phyloP scores from a whole-genome alignment of 2,797 vertebrate genomes.

The Alosa sapidissima region DNA sequence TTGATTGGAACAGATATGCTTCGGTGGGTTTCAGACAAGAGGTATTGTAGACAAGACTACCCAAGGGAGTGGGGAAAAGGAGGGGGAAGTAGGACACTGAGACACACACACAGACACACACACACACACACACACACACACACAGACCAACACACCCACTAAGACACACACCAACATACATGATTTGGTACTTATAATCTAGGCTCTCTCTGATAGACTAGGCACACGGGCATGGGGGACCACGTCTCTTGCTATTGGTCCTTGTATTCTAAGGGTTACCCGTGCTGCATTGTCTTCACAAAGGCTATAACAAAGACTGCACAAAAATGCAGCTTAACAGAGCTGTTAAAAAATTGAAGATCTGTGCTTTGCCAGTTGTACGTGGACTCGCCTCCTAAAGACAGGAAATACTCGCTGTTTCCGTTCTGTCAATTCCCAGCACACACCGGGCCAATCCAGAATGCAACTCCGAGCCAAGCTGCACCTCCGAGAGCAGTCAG shows the following conservation, averaged over 20 bases:
- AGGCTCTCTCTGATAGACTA: background rate
- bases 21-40: slow-evolving; percentile 24
- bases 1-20: slow-evolving; percentile 26
- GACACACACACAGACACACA: background rate
- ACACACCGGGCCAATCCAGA: slow-evolving; percentile 43
- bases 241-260: background rate
- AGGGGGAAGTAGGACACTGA: slow-evolving; percentile 17
- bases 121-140: background rate
- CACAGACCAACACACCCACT: background rate
- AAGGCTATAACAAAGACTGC: background rate
- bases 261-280: background rate
- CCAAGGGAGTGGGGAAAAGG: slow-evolving; percentile 19
- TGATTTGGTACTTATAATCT: slow-evolving; percentile 25
- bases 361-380: slow-evolving; percentile 5
- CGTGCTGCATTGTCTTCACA: slow-evolving; percentile 3
- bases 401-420: slow-evolving; percentile 23
- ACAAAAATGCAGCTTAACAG: slow-evolving; percentile 19
- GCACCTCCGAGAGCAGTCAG: slow-evolving; percentile 14
- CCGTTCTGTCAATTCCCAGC: slow-evolving; percentile 45
- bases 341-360: slow-evolving; percentile 29
- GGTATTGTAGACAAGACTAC: slow-evolving; percentile 25
- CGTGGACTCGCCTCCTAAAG: slow-evolving; percentile 13
- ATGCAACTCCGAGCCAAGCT: background rate
- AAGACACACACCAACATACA: background rate
- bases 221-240: background rate